phyloP scores from a whole-genome alignment of 2,888 invertebrate genomes.

The Bruchidius siliquastri region DNA sequence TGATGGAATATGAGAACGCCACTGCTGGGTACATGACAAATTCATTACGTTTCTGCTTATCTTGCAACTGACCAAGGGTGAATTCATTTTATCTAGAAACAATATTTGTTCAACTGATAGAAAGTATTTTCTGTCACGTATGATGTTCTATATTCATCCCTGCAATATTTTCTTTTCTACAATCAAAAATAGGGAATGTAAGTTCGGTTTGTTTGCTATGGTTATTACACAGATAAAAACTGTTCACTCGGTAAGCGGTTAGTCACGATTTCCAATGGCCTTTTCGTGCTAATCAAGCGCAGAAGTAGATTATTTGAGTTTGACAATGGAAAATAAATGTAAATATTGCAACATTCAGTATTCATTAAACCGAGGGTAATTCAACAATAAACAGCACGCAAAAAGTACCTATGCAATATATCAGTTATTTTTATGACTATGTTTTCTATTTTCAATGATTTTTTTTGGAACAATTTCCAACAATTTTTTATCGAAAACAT shows the following conservation, averaged over 20 bases:
- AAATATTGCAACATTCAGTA: not conserved
- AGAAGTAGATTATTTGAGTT: not conserved
- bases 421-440: no score
- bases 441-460: no score
- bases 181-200: not conserved
- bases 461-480: no score
- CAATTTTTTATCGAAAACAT: no score
- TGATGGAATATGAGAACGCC: not conserved
- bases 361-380: no score
- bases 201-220: not conserved
- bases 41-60: not conserved
- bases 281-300: not conserved
- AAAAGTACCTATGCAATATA: no score
- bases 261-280: not conserved
- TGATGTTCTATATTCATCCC: not conserved
- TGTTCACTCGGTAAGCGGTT: not conserved
- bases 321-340: not conserved
- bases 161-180: not conserved
- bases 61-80: not conserved
- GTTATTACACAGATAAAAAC: not conserved
- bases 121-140: not conserved
- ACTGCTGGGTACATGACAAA: not conserved
- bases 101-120: not conserved
- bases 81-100: not conserved
- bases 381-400: no score